phyloP scores from a whole-genome alignment of 2,888 invertebrate species.

The Marasmarcha lunaedactyla region DNA sequence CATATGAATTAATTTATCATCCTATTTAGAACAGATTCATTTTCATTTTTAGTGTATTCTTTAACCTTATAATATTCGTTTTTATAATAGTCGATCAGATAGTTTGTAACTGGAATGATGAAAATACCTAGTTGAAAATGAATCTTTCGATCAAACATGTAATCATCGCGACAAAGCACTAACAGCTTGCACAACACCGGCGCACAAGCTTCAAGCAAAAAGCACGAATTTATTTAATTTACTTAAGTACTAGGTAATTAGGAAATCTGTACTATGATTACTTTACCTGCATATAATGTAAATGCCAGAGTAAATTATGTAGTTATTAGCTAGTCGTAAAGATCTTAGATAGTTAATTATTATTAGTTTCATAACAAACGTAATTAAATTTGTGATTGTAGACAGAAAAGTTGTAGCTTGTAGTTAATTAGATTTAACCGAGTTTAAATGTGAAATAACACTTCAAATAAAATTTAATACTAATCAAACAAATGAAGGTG shows the following conservation, averaged over 20 bases:
- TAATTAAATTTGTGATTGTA: too few relatives aligned
- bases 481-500: too few relatives aligned
- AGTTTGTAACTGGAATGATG: not conserved
- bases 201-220: constrained; percentile 42
- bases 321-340: too few relatives aligned
- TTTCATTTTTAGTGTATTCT: constrained; percentile 17
- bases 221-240: constrained; percentile 22
- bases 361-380: too few relatives aligned
- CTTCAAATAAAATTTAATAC: too few relatives aligned
- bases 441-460: too few relatives aligned
- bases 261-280: too few relatives aligned
- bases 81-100: not conserved
- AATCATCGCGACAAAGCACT: constrained; percentile 34
- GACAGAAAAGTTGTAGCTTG: too few relatives aligned
- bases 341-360: too few relatives aligned
- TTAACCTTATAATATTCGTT: not conserved
- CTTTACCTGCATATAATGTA: too few relatives aligned
- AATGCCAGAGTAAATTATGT: too few relatives aligned
- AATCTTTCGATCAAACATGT: constrained; percentile 30
- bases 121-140: constrained; percentile 23
- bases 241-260: not conserved
- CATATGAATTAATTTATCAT: constrained; percentile 11
- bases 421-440: too few relatives aligned
- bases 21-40: constrained; percentile 20
- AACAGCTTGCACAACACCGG: constrained; percentile 57